Evolutionary conservation across 2,888 invertebrate genomes (phyloP).

Genomic region (Nomada fabriciana): DNA sequence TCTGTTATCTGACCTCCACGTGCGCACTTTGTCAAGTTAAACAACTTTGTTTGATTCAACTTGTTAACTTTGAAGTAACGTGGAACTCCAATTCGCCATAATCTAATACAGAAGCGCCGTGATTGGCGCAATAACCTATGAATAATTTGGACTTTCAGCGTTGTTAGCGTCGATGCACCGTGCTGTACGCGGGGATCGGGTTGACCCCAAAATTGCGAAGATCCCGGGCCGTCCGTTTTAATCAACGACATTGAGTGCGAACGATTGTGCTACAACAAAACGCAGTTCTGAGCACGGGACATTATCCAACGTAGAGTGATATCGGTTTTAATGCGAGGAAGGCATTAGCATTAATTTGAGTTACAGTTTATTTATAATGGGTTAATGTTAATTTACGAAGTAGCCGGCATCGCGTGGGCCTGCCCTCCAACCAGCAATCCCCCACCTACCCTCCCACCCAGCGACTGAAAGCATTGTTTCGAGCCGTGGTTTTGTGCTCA

Average conservation of each 20-base stretch:
- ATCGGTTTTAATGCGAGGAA: constrained; percentile 78
- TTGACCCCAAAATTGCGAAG: constrained; percentile 6
- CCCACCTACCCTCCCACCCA: constrained; percentile 32
- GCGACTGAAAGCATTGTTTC: constrained; percentile 82
- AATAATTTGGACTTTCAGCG: background rate
- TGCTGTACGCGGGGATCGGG: background rate
- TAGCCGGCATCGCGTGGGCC: constrained; percentile 66
- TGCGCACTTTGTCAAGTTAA: background rate
- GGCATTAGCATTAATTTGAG: constrained; percentile 82
- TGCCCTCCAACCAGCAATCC: constrained; percentile 51
- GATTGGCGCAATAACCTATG: too few species aligned
- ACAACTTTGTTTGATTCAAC: background rate
- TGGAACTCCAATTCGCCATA: too few species aligned
- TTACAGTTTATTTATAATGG: constrained; percentile 81
- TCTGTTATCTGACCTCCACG: too few species aligned
- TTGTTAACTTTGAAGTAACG: background rate
- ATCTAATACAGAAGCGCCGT: too few species aligned
- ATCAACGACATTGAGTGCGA: constrained; percentile 27
- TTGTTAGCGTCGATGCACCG: too few species aligned
- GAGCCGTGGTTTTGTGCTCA: constrained; percentile 81
- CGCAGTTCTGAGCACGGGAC: constrained; percentile 29
- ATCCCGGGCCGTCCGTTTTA: constrained; percentile 13
- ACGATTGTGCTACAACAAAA: constrained; percentile 44
- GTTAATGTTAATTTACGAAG: constrained; percentile 82
- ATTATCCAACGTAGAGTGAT: constrained; percentile 62